phyloP scores from a whole-genome alignment of 1,140 invertebrate species.

The Lucilia cuprina region DNA sequence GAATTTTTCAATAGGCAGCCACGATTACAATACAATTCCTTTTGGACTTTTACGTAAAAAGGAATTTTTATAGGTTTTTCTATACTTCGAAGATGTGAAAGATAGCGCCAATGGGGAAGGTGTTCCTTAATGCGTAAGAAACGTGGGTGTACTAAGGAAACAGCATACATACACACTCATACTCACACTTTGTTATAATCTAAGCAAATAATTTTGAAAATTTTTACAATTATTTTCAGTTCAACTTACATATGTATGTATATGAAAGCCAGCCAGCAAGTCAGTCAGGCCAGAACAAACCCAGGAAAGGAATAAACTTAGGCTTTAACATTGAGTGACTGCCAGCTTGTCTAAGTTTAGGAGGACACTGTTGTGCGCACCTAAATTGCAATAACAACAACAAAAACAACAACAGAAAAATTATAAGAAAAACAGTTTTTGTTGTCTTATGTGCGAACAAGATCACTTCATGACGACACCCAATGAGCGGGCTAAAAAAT shows the following conservation, averaged over 20 bases:
- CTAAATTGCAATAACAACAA: neutral
- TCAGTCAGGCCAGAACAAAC: neutral
- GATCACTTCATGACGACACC: conserved; percentile 34
- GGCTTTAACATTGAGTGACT: conserved; percentile 10
- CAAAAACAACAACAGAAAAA: neutral
- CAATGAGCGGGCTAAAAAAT: conserved; percentile 27
- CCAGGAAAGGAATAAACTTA: too few species aligned
- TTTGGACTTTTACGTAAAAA: conserved; percentile 15
- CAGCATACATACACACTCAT: neutral
- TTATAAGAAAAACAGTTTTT: neutral
- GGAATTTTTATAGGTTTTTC: conserved; percentile 15
- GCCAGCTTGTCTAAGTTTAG: conserved; percentile 21
- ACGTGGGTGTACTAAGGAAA: conserved; percentile 11
- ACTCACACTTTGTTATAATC: neutral
- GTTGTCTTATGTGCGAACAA: conserved; percentile 33
- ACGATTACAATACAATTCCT: conserved; percentile 3
- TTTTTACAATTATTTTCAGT: conserved; percentile 22
- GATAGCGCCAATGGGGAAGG: conserved; percentile 31
- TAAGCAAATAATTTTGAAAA: conserved; percentile 31
- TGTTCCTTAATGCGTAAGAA: conserved; percentile 32
- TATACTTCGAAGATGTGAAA: conserved; percentile 8
- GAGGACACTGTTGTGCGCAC: conserved; percentile 12
- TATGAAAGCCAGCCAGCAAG: neutral
- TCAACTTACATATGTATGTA: neutral
- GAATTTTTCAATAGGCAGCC: conserved; percentile 31